A percentile compares a stretch with the other conserved stretches of the same genome.
Evolutionary conservation across 1,140 invertebrate species (phyloP).

Genomic region (Bombus huntii): DNA sequence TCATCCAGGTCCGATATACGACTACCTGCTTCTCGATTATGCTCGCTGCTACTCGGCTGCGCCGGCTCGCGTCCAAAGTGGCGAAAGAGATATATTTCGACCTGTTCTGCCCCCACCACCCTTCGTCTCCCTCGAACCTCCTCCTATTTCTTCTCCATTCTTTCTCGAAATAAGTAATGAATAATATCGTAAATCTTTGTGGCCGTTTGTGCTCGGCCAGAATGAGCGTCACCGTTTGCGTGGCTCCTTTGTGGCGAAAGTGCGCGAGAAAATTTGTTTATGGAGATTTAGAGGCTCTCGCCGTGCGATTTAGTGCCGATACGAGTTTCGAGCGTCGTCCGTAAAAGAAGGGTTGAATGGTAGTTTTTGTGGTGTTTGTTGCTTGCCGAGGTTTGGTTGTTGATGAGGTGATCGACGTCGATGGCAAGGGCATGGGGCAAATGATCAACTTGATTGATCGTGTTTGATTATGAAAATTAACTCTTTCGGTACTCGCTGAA

Average conservation of each 20-base stretch:
- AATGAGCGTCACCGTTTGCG: constrained; percentile 12
- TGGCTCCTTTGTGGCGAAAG: constrained; percentile 36
- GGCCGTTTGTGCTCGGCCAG: neutral
- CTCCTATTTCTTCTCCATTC: constrained; percentile 20
- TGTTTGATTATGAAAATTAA: neutral
- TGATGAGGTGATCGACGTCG: neutral
- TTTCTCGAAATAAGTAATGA: constrained; percentile 55
- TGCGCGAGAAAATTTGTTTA: constrained; percentile 47
- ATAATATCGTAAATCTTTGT: constrained; percentile 51
- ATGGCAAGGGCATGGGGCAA: neutral
- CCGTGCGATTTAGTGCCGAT: neutral
- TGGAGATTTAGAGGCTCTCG: constrained; percentile 37
- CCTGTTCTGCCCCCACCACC: constrained; percentile 1
- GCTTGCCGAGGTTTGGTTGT: too few species aligned
- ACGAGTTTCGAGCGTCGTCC: neutral
- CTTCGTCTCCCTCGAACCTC: neutral
- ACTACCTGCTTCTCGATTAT: constrained; percentile 69
- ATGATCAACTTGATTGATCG: neutral
- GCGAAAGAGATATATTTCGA: constrained; percentile 59
- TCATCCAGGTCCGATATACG: constrained; percentile 66
- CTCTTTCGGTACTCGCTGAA: neutral
- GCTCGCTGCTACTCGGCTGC: constrained; percentile 59
- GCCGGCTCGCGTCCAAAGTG: constrained; percentile 59
- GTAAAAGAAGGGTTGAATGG: neutral
- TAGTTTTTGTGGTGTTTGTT: neutral